These are phyloP conservation scores for Antedon mediterranea DNA, from an alignment of 53 echinoderm and acorn worm genomes.

Conservation along the genomic window DNA sequence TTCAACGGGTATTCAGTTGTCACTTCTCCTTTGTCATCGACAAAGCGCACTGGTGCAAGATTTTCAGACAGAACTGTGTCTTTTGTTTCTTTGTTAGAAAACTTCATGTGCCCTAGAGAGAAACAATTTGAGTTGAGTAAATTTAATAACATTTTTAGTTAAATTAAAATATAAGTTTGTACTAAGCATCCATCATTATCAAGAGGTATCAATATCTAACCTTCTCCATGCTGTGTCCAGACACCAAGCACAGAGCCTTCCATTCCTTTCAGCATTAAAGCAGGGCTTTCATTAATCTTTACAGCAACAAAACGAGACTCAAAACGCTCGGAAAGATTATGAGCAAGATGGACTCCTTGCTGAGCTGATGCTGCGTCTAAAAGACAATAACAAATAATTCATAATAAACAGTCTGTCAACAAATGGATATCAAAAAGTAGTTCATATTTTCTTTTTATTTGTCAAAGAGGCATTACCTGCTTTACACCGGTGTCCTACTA, in stretches of 20 bases:
- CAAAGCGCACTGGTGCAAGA: conserved; percentile 55
- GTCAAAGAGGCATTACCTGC: no score
- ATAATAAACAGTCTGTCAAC: no score
- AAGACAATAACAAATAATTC: background rate
- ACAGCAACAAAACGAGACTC: conserved; percentile 88
- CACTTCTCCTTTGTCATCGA: conserved; percentile 52
- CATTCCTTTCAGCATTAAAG: conserved; percentile 83
- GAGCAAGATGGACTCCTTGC: conserved; percentile 65
- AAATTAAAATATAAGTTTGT: no score
- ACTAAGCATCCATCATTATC: no score
- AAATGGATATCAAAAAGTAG: no score
- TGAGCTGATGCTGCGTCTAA: conserved; percentile 27
- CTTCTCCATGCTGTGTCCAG: conserved; percentile 95
- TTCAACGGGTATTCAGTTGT: conserved; percentile 93
- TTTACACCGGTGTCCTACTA: no score
- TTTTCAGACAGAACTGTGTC: conserved; percentile 20
- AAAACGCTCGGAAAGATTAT: conserved; percentile 74
- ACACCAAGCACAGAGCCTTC: conserved; percentile 77
- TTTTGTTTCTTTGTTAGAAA: conserved; percentile 46
- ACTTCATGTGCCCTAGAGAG: conserved; percentile 67
- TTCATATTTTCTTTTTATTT: no score
- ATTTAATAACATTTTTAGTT: no score
- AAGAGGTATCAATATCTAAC: conserved; percentile 14
- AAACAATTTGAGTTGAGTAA: no score
- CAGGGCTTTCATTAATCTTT: conserved; percentile 40